Percentiles rank a stretch among this genome's conserved stretches.
Conservation (phyloP, 2,113 vertebrate species). For the Pseudolaguvia tuberculata region DNA sequence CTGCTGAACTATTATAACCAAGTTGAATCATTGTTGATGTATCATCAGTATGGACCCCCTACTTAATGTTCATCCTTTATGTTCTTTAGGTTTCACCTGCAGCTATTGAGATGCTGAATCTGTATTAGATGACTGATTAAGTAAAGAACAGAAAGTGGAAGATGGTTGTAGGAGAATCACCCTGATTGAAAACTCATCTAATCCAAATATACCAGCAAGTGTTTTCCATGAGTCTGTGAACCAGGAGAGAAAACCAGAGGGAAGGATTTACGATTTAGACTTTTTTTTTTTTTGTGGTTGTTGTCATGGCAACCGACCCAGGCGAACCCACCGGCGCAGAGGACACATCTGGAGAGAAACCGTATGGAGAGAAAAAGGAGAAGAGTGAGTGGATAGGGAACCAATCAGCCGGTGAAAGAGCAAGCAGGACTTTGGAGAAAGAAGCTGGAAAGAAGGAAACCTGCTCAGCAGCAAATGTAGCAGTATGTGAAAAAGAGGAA, state of each 20-base stretch:
- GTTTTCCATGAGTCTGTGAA: slow-evolving; percentile 29
- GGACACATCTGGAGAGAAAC: slow-evolving; percentile 78
- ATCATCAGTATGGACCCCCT: not conserved
- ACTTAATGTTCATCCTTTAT: slow-evolving; percentile 46
- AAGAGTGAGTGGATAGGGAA: slow-evolving; percentile 53
- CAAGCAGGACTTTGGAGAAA: slow-evolving; percentile 54
- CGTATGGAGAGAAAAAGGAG: slow-evolving; percentile 72
- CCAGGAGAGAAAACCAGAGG: slow-evolving; percentile 3
- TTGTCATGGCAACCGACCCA: slow-evolving; percentile 84
- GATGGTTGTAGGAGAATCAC: slow-evolving; percentile 50
- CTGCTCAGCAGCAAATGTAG: slow-evolving; percentile 54
- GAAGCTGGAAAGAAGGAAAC: slow-evolving; percentile 42
- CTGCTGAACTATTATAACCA: not conserved
- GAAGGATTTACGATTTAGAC: slow-evolving; percentile 37
- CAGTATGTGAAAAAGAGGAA: slow-evolving; percentile 56
- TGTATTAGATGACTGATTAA: not conserved
- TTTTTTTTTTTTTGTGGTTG: slow-evolving; percentile 38
- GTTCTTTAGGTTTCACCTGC: slow-evolving; percentile 62
- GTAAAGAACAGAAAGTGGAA: slow-evolving; percentile 42
- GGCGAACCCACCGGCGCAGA: slow-evolving; percentile 84
- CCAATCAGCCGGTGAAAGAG: slow-evolving; percentile 54
- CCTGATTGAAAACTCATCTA: slow-evolving; percentile 40
- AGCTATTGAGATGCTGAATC: slow-evolving; percentile 21
- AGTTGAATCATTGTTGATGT: not conserved
- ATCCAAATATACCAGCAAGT: slow-evolving; percentile 17